Percentiles rank a stretch among this genome's conserved stretches.
These are phyloP conservation scores for Abrostola tripartita DNA, from an alignment of 2,888 invertebrate genomes.

Conservation along the genomic window DNA sequence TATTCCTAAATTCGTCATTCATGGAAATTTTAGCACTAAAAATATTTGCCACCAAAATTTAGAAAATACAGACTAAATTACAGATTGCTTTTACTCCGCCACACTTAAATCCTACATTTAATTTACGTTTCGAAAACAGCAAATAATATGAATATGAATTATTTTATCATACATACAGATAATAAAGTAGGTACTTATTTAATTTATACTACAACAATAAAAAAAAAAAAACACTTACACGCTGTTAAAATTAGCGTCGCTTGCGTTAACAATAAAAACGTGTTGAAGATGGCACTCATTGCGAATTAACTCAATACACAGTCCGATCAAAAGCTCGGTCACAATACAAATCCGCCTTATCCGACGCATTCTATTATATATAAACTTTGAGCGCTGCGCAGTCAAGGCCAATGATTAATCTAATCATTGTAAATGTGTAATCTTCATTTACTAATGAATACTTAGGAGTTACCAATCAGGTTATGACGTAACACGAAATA, in stretches of 20 bases:
- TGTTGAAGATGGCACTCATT: slow-evolving; percentile 61
- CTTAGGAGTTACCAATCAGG: background rate
- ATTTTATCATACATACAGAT: too few relatives aligned
- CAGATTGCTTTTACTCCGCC: too few relatives aligned
- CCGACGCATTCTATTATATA: slow-evolving; percentile 56
- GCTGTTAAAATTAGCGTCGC: slow-evolving; percentile 57
- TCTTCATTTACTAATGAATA: background rate
- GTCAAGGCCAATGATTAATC: slow-evolving; percentile 54
- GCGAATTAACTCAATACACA: slow-evolving; percentile 43
- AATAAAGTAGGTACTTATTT: too few relatives aligned
- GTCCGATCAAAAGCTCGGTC: slow-evolving; percentile 58
- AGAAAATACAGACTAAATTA: too few relatives aligned
- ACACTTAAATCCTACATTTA: too few relatives aligned
- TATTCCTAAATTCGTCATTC: too few relatives aligned
- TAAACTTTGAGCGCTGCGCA: slow-evolving; percentile 57
- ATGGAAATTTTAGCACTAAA: too few relatives aligned
- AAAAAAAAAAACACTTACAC: slow-evolving; percentile 60
- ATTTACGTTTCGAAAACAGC: too few relatives aligned
- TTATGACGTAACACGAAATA: background rate
- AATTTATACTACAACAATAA: background rate
- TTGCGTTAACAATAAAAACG: slow-evolving; percentile 58
- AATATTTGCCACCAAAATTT: too few relatives aligned
- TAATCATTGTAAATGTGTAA: slow-evolving; percentile 19
- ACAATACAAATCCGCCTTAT: slow-evolving; percentile 51
- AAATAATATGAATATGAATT: too few relatives aligned